These are phyloP conservation scores for Morpho helenor DNA, from an alignment of 2,888 invertebrate genomes.

Conservation along the genomic window DNA sequence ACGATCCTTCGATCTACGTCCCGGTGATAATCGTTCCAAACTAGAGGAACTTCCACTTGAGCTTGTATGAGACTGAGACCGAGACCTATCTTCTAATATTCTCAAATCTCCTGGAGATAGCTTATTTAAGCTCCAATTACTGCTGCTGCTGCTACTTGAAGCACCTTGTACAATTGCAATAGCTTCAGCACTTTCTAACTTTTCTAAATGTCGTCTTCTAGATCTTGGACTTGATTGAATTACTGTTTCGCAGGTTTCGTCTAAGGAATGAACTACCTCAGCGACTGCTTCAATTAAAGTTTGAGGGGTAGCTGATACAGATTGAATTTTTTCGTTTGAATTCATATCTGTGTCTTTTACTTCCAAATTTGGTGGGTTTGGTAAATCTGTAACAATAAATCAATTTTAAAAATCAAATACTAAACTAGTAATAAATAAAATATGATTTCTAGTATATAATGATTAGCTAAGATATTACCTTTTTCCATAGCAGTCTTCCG, in stretches of 20 bases:
- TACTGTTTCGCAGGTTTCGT: slow-evolving; percentile 84
- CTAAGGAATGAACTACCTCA: slow-evolving; percentile 82
- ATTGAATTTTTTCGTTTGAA: slow-evolving; percentile 39
- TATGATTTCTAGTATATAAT: not conserved
- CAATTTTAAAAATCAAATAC: not conserved
- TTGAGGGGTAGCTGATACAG: slow-evolving; percentile 54
- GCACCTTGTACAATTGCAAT: slow-evolving; percentile 69
- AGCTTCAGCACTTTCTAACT: slow-evolving; percentile 68
- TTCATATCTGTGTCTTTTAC: slow-evolving; percentile 38
- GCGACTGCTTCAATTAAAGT: slow-evolving; percentile 82
- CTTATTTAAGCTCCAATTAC: slow-evolving; percentile 76
- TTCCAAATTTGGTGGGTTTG: slow-evolving; percentile 39
- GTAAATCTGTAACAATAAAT: slow-evolving; percentile 47
- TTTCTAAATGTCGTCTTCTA: slow-evolving; percentile 71
- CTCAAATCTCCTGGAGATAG: slow-evolving; percentile 71
- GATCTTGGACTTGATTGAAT: slow-evolving; percentile 81
- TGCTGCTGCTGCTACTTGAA: slow-evolving; percentile 74
- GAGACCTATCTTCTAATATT: slow-evolving; percentile 67
- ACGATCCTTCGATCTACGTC: slow-evolving; percentile 70
- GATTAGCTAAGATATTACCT: slow-evolving; percentile 42
- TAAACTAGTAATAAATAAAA: not conserved
- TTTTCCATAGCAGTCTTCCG: slow-evolving; percentile 65
- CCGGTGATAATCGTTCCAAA: slow-evolving; percentile 70
- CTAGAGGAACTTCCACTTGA: slow-evolving; percentile 75
- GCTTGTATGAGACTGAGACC: slow-evolving; percentile 72